Evolutionary conservation across 2,888 invertebrate genomes (phyloP).

Genomic region (Proisotoma minuta): DNA sequence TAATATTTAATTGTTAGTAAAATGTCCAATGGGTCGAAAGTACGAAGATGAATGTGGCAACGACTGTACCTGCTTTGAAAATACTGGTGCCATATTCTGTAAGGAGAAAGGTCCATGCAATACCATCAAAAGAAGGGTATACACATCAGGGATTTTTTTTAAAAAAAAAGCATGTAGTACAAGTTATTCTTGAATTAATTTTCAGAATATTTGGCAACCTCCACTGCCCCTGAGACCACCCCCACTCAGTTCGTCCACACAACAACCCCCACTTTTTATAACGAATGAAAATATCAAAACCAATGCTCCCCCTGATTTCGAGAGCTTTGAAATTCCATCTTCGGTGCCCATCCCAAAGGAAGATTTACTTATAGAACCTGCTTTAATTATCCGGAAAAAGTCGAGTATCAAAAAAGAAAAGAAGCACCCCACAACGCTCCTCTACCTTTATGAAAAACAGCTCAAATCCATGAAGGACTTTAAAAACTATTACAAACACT

Average conservation of each 20-base stretch:
- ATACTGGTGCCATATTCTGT: slow-evolving; percentile 27
- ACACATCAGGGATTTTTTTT: background rate
- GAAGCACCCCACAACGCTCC: background rate
- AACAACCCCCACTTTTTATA: background rate
- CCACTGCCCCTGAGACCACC: background rate
- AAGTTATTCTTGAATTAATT: no score
- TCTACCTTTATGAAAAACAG: slow-evolving; percentile 8
- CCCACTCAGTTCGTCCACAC: background rate
- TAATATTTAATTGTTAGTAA: slow-evolving; percentile 11
- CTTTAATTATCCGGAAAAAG: slow-evolving; percentile 21
- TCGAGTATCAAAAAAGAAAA: background rate
- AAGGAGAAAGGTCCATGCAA: slow-evolving; percentile 16
- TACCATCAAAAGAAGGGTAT: background rate
- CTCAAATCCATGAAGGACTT: slow-evolving; percentile 3
- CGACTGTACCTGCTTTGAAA: slow-evolving; percentile 29
- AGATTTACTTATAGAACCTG: slow-evolving; percentile 26
- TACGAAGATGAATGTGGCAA: slow-evolving; percentile 30
- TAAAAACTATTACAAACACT: slow-evolving; percentile 5
- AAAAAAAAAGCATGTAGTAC: background rate
- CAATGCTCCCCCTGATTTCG: background rate
- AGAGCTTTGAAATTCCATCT: slow-evolving; percentile 6
- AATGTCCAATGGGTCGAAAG: slow-evolving; percentile 25
- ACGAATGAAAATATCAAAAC: background rate
- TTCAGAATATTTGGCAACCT: background rate
- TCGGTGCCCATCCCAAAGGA: slow-evolving; percentile 18